Conservation (phyloP, 2,113 vertebrate genomes). For the Campylomormyrus tamandua region DNA sequence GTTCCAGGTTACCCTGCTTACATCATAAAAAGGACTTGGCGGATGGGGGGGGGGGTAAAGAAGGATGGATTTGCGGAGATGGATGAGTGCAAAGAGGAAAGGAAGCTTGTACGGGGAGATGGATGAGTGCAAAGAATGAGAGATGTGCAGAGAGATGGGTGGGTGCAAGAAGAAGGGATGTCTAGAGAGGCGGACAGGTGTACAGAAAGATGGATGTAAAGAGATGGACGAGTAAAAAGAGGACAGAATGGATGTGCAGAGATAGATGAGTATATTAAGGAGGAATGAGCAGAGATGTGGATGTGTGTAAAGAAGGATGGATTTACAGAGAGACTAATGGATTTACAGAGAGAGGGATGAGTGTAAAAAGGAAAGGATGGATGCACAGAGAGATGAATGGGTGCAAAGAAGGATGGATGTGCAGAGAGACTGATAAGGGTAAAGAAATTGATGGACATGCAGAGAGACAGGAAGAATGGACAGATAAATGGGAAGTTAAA, state of each 20-base stretch:
- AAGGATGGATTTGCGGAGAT: constrained; percentile 32
- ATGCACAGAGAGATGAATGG: constrained; percentile 39
- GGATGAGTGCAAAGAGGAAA: constrained; percentile 21
- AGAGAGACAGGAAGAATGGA: neutral
- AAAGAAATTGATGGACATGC: constrained; percentile 5
- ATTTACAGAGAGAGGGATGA: neutral
- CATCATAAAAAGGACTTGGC: neutral
- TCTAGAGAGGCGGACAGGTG: constrained; percentile 29
- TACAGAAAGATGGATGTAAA: constrained; percentile 18
- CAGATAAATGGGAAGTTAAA: neutral
- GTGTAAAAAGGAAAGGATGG: constrained; percentile 39
- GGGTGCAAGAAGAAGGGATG: constrained; percentile 37
- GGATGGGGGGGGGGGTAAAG: neutral
- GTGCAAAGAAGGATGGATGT: constrained; percentile 23
- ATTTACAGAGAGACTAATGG: constrained; percentile 20
- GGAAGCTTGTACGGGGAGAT: constrained; percentile 24
- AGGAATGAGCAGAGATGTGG: constrained; percentile 42
- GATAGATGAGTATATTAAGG: constrained; percentile 19
- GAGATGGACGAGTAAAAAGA: constrained; percentile 24
- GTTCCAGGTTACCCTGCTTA: neutral
- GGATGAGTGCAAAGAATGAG: constrained; percentile 17
- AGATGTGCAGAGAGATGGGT: constrained; percentile 35
- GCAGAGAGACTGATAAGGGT: constrained; percentile 16
- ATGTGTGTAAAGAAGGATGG: constrained; percentile 14
- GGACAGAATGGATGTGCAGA: constrained; percentile 7